Evolutionary conservation across 2,888 invertebrate genomes (phyloP).

Genomic region (Polydrusus cervinus): DNA sequence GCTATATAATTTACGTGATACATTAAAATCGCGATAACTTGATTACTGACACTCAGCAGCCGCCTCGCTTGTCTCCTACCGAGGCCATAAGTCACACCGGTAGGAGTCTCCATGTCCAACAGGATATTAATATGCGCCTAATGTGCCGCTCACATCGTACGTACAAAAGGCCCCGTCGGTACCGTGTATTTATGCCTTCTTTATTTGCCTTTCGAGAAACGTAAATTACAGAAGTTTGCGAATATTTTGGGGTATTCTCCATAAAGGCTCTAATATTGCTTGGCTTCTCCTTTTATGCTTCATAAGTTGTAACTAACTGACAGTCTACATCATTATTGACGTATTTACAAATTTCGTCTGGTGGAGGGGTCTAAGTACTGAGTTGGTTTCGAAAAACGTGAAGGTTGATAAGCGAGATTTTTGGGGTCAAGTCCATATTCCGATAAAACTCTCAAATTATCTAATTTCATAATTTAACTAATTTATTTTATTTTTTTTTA

Average conservation of each 20-base stretch:
- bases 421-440: too few relatives aligned
- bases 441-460: too few relatives aligned
- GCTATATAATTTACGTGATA: conserved; percentile 16
- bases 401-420: too few relatives aligned
- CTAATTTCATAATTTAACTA: too few relatives aligned
- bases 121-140: conserved; percentile 66
- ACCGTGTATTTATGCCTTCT: conserved; percentile 50
- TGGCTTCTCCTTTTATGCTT: not conserved
- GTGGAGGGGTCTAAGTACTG: too few relatives aligned
- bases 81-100: conserved; percentile 47
- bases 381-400: too few relatives aligned
- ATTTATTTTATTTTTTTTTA: too few relatives aligned
- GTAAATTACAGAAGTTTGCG: conserved; percentile 67
- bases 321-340: too few relatives aligned
- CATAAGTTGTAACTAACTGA: too few relatives aligned
- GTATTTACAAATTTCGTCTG: too few relatives aligned
- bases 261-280: not conserved
- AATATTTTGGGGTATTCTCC: conserved; percentile 62
- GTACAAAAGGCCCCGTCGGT: conserved; percentile 54
- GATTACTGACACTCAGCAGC: conserved; percentile 46
- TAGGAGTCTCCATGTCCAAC: conserved; percentile 64
- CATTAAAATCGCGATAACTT: conserved; percentile 49
- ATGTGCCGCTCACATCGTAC: conserved; percentile 59
- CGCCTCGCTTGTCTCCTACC: conserved; percentile 39
- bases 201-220: conserved; percentile 62